Evolutionary conservation across 2,888 invertebrate species (phyloP), one percentile per base, ranked within the genome.

Genomic region (Nezara viridula): DNA sequence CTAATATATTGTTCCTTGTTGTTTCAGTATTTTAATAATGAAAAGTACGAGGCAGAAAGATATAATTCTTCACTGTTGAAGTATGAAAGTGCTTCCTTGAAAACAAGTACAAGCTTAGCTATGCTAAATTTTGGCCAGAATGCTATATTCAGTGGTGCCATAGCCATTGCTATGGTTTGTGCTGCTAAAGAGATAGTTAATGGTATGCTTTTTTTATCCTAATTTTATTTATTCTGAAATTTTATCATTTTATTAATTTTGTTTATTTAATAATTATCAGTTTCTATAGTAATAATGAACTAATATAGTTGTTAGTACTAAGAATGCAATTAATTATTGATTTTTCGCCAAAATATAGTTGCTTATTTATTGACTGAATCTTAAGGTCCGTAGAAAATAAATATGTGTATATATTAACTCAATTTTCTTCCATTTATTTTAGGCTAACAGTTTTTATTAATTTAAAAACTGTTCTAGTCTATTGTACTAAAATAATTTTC

Each of bases 121-220:
- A 91, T 96, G 91, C 94, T 99, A 49, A 99, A 99, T 94, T 99
- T 98, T 93, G 98, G 99, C 2, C 99, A 99, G 93, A 98, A 98
- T 94, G 97, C 97, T 4, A 99, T 99, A 92, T 99, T 99, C 93
- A 98, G 98, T 93, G 95, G 95, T 0, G 98, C 98, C 0, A 94
- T 99, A 81, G 97, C 98, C 91, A 94, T 96, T 40, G 97, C 99
- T 91, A 99, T 99, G 99, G 94, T 98, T 86, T 93, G 99, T 93
- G 97, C 99, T 0, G 98, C 98, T 52, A 95, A 96, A 90, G 95
- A 98, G 93, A 99, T 99, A 91, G 95, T 95, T 24, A 94, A 96
- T 93, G 98, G 98, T 96, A 93, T 88, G 47, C 14, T 27, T 16
- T n/a, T 9, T 10, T n/a, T 7, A 55, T n/a, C 10, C 24, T 52